These are phyloP conservation scores for Goniozus legneri DNA, from an alignment of 1,140 invertebrate genomes.

Conservation along the genomic window DNA sequence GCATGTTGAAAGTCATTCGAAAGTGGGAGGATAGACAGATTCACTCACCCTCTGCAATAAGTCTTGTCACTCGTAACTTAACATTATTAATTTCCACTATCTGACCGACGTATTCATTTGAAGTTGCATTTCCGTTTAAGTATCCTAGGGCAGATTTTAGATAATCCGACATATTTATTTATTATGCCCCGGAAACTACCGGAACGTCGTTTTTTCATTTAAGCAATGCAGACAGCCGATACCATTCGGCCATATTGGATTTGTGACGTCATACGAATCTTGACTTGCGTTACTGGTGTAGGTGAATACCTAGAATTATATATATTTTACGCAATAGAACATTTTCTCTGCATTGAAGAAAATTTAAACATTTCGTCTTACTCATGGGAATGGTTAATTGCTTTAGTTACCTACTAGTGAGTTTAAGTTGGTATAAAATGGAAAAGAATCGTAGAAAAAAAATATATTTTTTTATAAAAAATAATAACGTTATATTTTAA, in stretches of 20 bases:
- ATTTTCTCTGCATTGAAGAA: no score
- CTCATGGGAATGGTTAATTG: no score
- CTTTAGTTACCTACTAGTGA: no score
- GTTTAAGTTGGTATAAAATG: no score
- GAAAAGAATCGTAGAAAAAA: no score
- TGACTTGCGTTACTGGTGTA: not conserved
- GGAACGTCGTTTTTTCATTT: conserved; percentile 22
- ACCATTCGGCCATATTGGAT: conserved; percentile 48
- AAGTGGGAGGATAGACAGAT: conserved; percentile 17
- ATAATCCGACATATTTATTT: conserved; percentile 49
- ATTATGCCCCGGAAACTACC: conserved; percentile 22
- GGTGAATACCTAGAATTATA: no score
- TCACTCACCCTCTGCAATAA: conserved; percentile 93
- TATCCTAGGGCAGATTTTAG: conserved; percentile 48
- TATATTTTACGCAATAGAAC: no score
- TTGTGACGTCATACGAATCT: conserved; percentile 31
- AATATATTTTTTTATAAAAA: no score
- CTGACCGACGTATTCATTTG: conserved; percentile 88
- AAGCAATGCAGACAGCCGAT: conserved; percentile 39
- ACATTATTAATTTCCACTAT: conserved; percentile 83
- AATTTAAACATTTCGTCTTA: no score
- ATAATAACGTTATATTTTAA: no score
- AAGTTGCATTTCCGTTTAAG: conserved; percentile 38
- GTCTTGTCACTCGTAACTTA: conserved; percentile 82
- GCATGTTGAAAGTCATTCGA: not conserved